Evolutionary conservation across 2,888 invertebrate species (phyloP), one percentile per base, ranked within the genome.

Genomic region (Pecten maximus): DNA sequence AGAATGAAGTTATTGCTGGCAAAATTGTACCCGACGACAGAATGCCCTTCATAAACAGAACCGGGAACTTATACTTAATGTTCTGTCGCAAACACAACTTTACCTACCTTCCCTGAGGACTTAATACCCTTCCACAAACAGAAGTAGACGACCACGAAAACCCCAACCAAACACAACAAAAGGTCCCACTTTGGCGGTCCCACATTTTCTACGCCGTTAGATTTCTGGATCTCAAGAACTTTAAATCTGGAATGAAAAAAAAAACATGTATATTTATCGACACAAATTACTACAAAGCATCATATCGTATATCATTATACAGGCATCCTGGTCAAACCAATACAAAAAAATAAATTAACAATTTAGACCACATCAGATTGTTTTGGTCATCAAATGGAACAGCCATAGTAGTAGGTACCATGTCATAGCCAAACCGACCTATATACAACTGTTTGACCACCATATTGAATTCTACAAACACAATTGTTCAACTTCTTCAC

Each of bases 21-120:
- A 88, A 96, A 96, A 96, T 97, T n/a, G n/a, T 97, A 89, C 97
- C 97, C 4, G 96, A 96, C 88, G 96, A 96, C 92, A 97, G 97
- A 87, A 97, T 96, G 15, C 97, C 97, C 92, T 96, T 96, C 96
- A 54, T 19, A 54, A 23, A 54, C 50, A 54, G 50, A 54, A 19
- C 50, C 12, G 15, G 19, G 23, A 19, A 12, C 3, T 54, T 19
- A 3, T 10, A 54, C 19, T 54, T 54, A 54, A 19, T 19, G 23
- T 54, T 19, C 15, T 54, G 12, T 19, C 50, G 15, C 50, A 54
- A 19, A 54, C 23, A 54, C 16, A 54, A 23, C 50, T 39, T 40
- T 4, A 90, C 93, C 44, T 92, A 96, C 97, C 96, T 97, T 97
- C 89, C 97, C 97, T 6, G 97, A 96, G 87, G 96, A 96, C 92